Evolutionary conservation across 2,113 vertebrate species (phyloP), one percentile per base, ranked within the genome.

Genomic region (Macrotis lagotis): DNA sequence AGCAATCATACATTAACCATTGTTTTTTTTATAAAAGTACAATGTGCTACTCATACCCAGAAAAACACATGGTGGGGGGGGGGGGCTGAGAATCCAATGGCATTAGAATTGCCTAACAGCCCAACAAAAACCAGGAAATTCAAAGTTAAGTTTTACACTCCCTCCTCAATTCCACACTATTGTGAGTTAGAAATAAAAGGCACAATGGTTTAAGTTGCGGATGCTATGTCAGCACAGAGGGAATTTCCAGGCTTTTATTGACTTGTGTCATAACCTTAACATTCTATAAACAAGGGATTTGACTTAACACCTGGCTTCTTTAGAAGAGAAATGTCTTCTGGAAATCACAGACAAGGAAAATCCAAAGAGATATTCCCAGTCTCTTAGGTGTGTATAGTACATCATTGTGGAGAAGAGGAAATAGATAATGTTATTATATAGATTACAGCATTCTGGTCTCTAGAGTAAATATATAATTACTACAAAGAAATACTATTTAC

Each of bases 91-190:
- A 92, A 89, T 93, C 97, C 96, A 97, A 97, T 95, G 96, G 96
- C 95, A 8, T 90, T 95, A 92, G 93, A 83, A 95, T 95, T 94
- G 94, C 95, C 96, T 94, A 96, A 95, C 96, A 96, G 96, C 66
- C 91, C 95, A 95, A 97, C 97, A 97, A 97, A 97, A 97, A 90
- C 96, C 97, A 98, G 96, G 97, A 97, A 98, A 98, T 97, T 96
- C 97, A 98, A 97, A 97, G 97, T 97, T 93, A 97, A 97, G 97
- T 97, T 97, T 97, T 97, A 97, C 51, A 92, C 94, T 97, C 97
- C 97, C 96, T 97, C 92, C 91, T 94, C 95, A 95, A 95, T 55
- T 44, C 88, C 89, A 25, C 88, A 48, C 94, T 93, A 96, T 95
- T 97, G 97, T 96, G 95, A 90, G 91, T 90, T 95, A 91, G 96